Percentiles rank a stretch among this genome's conserved stretches.
Evolutionary conservation across 64 coral and sea anemone species (phyloP).

Genomic region (Montipora foliosa): DNA sequence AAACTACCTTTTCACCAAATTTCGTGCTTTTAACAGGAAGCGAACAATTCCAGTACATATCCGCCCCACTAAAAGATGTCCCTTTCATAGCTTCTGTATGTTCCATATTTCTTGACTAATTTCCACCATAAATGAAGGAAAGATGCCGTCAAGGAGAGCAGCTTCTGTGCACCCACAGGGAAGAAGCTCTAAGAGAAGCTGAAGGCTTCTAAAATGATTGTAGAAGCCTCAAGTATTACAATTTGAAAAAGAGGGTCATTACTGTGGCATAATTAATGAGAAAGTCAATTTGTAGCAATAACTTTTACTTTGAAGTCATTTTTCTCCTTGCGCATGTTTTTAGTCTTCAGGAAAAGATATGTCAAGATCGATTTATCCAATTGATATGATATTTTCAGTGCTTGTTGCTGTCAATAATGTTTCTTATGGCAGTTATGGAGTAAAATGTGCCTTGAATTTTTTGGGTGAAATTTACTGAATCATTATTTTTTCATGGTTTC

Average conservation of each 20-base stretch:
- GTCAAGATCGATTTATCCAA: slow-evolving; percentile 56
- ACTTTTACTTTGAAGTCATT: slow-evolving; percentile 60
- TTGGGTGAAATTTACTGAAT: not conserved
- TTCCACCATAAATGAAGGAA: too few species aligned
- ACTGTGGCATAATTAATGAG: slow-evolving; percentile 24
- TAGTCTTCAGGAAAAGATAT: slow-evolving; percentile 68
- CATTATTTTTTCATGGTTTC: slow-evolving; percentile 12
- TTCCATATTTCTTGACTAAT: too few species aligned
- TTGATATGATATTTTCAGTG: slow-evolving; percentile 72
- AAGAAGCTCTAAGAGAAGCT: slow-evolving; percentile 61
- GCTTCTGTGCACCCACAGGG: slow-evolving; percentile 6
- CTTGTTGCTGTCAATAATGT: slow-evolving; percentile 41
- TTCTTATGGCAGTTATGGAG: slow-evolving; percentile 38
- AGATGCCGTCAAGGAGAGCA: not conserved
- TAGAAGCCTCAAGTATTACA: not conserved
- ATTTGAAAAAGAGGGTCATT: slow-evolving; percentile 5
- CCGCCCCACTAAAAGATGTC: too few species aligned
- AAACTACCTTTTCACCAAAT: too few species aligned
- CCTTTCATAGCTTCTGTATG: too few species aligned
- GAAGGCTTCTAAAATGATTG: slow-evolving; percentile 63
- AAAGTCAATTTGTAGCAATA: slow-evolving; percentile 16
- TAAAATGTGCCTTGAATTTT: slow-evolving; percentile 1
- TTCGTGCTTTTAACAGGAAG: too few species aligned
- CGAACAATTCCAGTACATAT: too few species aligned
- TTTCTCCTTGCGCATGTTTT: slow-evolving; percentile 15